These are phyloP conservation scores for Turritopsis rubra DNA, from an alignment of 30 jellyfish, hydroid and myxozoan genomes.

Conservation along the genomic window DNA sequence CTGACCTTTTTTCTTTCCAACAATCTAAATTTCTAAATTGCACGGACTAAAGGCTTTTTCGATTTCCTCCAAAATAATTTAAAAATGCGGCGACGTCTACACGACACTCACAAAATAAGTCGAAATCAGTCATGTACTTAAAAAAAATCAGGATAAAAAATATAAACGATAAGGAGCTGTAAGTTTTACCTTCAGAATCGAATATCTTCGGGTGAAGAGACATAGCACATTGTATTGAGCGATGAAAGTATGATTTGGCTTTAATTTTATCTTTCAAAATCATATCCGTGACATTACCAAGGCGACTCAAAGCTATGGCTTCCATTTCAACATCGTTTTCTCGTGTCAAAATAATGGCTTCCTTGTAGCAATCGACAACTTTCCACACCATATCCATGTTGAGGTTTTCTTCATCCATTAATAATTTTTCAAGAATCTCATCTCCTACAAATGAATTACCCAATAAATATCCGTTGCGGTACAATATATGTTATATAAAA, in stretches of 20 bases:
- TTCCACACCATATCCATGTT: slow-evolving; percentile 54
- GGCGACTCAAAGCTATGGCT: slow-evolving; percentile 65
- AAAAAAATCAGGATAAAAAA: too few relatives aligned
- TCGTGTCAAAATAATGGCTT: slow-evolving; percentile 53
- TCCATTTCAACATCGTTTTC: slow-evolving; percentile 56
- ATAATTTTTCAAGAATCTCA: background rate
- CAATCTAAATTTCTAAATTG: too few relatives aligned
- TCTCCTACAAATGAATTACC: background rate
- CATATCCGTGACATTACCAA: slow-evolving; percentile 43
- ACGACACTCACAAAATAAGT: too few relatives aligned
- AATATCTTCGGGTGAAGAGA: slow-evolving; percentile 46
- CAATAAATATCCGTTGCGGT: background rate
- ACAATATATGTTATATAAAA: too few relatives aligned
- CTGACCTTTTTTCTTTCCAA: too few relatives aligned
- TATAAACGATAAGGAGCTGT: too few relatives aligned
- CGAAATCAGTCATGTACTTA: too few relatives aligned
- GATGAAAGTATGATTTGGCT: slow-evolving; percentile 42
- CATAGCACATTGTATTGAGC: slow-evolving; percentile 43
- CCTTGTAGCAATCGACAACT: slow-evolving; percentile 48
- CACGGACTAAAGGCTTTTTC: too few relatives aligned
- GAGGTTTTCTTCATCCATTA: slow-evolving; percentile 15
- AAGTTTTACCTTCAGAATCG: slow-evolving; percentile 16
- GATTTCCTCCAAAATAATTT: too few relatives aligned
- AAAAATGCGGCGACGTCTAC: too few relatives aligned
- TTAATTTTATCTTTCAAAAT: slow-evolving; percentile 29